Evolutionary conservation across 1,140 invertebrate genomes (phyloP), one percentile per base, ranked within the genome.

Genomic region (Xylocopa sonorina): DNA sequence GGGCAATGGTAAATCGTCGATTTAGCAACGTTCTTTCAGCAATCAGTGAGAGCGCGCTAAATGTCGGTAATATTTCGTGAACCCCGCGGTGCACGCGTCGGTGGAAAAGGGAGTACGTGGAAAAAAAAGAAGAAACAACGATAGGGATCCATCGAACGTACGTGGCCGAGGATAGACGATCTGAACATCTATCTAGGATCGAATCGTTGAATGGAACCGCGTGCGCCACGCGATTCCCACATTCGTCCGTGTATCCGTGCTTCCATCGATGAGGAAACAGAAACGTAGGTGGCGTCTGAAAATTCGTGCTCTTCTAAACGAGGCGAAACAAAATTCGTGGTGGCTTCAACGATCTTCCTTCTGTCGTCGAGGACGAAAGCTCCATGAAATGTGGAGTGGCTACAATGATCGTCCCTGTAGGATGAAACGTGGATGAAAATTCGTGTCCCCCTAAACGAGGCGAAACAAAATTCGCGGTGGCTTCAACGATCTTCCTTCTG

Each of bases 1-100:
- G 78, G 38, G 83, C 80, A 76, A 83, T 88, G 87, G 85, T 87
- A 87, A 88, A 88, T 88, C 72, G 83, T 76, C 75, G 86, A 87
- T 87, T 87, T 87, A 87, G 86, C 85, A 87, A 87, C 41, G 68
- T 80, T 84, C 69, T 87, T 87, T 82, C 80, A 85, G 86, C 86
- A 87, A 87, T 87, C 86, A 62, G 48, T 73, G 80, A 85, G 80
- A 77, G 62, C 41, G 68, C 41, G 34, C 58, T 84, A 81, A 64
- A 48, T 55, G 64, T 72, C 58, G 71, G 64, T 48, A 53, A 27
- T 72, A 60, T 64, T 78, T 76, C 71, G 78, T 34, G 71, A 79
- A 74, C 48, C 53, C 78, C 29, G 21, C 38, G 24, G 12, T 53
- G 34, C 34, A n/a, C 16, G 14, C 38, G 12, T 38, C 18, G 41